phyloP scores from a whole-genome alignment of 1,140 invertebrate genomes.

The Babylonia areolata region DNA sequence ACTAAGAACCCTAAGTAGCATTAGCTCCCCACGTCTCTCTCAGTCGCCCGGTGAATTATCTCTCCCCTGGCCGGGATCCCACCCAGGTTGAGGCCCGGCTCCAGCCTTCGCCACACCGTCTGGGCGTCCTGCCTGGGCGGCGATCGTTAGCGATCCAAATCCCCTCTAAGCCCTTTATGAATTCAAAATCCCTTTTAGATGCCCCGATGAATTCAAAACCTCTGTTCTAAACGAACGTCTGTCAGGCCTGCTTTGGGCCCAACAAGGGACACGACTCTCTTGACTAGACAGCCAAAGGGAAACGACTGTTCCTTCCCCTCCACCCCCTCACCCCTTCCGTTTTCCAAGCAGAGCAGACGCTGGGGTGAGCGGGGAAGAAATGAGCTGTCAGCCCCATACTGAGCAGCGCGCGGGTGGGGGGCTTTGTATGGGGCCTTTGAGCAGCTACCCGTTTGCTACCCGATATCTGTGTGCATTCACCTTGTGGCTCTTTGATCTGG shows the following conservation, averaged over 20 bases:
- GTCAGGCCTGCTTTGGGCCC: neutral
- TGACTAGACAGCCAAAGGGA: conserved; percentile 16
- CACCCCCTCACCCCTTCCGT: too few relatives aligned
- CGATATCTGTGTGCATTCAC: conserved; percentile 31
- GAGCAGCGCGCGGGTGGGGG: conserved; percentile 18
- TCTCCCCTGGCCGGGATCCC: neutral
- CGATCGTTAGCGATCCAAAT: neutral
- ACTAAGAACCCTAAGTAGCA: conserved; percentile 19
- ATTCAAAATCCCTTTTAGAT: conserved; percentile 14
- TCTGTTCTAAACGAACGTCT: neutral
- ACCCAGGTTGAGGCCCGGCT: conserved; percentile 7
- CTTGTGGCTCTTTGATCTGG: conserved; percentile 18
- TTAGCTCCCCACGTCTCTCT: neutral
- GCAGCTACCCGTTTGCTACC: conserved; percentile 26
- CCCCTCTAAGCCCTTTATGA: conserved; percentile 19
- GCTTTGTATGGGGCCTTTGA: neutral
- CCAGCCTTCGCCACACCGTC: neutral
- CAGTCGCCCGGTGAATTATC: neutral
- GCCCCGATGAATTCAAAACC: conserved; percentile 1
- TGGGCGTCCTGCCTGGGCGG: neutral
- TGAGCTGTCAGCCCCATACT: conserved; percentile 36
- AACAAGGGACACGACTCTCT: conserved; percentile 23
- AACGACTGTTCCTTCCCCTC: neutral
- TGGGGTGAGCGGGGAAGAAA: conserved; percentile 12
- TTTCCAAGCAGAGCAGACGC: too few relatives aligned